These are phyloP conservation scores for Patella ulyssiponensis DNA, from an alignment of 2,888 invertebrate genomes.

Conservation along the genomic window DNA sequence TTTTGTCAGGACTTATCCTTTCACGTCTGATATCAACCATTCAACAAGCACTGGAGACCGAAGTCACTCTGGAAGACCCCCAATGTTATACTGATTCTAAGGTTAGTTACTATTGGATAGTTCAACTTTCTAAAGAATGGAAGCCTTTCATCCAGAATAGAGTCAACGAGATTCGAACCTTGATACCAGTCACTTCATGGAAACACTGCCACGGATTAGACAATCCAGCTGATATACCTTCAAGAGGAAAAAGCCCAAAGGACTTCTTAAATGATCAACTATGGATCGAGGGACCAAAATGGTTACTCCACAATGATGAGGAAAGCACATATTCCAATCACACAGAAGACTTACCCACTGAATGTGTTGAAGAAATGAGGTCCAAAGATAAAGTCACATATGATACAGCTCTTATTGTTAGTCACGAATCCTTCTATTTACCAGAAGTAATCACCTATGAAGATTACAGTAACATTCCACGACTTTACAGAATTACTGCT, in stretches of 20 bases:
- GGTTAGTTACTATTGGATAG: background rate
- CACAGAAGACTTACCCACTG: background rate
- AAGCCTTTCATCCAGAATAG: background rate
- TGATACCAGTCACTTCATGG: constrained; percentile 2
- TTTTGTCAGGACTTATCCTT: background rate
- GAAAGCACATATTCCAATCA: background rate
- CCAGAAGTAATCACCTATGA: background rate
- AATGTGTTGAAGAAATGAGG: background rate
- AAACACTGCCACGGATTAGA: background rate
- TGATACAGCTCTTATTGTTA: background rate
- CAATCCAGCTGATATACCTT: background rate
- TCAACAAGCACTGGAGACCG: background rate
- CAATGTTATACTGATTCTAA: background rate
- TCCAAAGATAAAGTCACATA: background rate
- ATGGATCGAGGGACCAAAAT: background rate
- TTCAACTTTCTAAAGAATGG: background rate
- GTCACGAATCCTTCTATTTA: background rate
- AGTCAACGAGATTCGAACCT: constrained; percentile 4
- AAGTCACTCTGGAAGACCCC: background rate
- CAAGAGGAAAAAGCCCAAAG: background rate
- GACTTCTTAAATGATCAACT: background rate
- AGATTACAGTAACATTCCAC: background rate
- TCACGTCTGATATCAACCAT: background rate
- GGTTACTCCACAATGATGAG: background rate
- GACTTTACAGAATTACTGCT: background rate